Evolutionary conservation across 1,140 invertebrate species (phyloP).

Genomic region (Ceratina calcarata): DNA sequence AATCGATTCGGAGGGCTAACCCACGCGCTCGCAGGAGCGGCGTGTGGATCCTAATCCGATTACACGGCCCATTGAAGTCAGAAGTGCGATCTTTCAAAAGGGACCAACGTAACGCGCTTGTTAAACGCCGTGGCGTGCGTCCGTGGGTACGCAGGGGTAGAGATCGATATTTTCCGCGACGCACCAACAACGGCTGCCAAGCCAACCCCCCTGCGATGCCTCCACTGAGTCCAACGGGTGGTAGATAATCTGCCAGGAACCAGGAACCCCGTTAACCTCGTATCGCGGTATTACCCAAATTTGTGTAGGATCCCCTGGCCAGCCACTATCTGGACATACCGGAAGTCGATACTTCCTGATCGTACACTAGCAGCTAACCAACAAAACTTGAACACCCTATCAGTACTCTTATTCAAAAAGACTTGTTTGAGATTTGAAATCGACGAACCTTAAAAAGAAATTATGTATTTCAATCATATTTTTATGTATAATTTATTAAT

Average conservation of each 20-base stretch:
- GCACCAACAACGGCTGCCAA: conserved; percentile 51
- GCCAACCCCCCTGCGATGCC: conserved; percentile 44
- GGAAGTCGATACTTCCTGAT: too few relatives aligned
- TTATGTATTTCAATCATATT: too few relatives aligned
- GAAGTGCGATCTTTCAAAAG: conserved; percentile 79
- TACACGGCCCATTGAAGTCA: conserved; percentile 80
- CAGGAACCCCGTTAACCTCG: conserved; percentile 71
- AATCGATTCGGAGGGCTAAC: conserved; percentile 65
- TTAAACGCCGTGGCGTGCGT: conserved; percentile 66
- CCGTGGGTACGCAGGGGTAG: conserved; percentile 17
- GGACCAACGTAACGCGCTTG: conserved; percentile 73
- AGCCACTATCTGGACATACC: too few relatives aligned
- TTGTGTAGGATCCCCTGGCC: conserved; percentile 42
- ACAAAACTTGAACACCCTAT: too few relatives aligned
- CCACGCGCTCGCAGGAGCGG: conserved; percentile 62
- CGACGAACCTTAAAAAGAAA: too few relatives aligned
- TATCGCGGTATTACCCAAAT: conserved; percentile 69
- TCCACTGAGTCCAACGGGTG: conserved; percentile 32
- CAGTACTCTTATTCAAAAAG: too few relatives aligned
- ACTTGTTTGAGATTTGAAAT: too few relatives aligned
- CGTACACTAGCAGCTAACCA: too few relatives aligned
- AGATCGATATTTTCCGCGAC: conserved; percentile 75
- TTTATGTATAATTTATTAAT: too few relatives aligned
- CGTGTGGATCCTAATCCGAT: conserved; percentile 78
- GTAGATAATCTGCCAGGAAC: conserved; percentile 64